A percentile compares a stretch with the other conserved stretches of the same genome.
Conservation (phyloP, 2,888 invertebrate genomes). For the Labia minor region DNA sequence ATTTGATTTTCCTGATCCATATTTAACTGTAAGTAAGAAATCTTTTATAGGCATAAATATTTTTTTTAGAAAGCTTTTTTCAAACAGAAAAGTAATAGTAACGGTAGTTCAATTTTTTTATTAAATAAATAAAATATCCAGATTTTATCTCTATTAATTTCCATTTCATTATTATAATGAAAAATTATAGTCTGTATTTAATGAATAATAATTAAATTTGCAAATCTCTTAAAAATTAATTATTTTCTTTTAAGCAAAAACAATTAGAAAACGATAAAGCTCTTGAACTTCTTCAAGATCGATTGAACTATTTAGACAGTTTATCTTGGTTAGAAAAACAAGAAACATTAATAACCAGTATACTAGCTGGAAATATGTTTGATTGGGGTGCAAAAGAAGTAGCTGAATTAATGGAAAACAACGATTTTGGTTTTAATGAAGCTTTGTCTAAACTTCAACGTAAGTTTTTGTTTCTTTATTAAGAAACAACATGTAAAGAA, state of each 20-base stretch:
- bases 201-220: too few species aligned
- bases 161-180: too few species aligned
- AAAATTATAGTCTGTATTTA: too few species aligned
- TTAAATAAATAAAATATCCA: too few species aligned
- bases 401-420: constrained; percentile 65
- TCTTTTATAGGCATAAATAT: too few species aligned
- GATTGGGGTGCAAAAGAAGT: constrained; percentile 96
- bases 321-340: constrained; percentile 41
- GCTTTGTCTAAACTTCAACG: constrained; percentile 72
- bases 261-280: constrained; percentile 76
- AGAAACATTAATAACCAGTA: constrained; percentile 43
- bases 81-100: too few species aligned
- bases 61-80: background rate
- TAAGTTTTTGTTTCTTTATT: constrained; percentile 30
- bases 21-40: constrained; percentile 45
- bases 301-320: constrained; percentile 59
- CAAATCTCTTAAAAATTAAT: too few species aligned
- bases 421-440: constrained; percentile 67
- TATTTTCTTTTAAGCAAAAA: constrained; percentile 75
- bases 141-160: too few species aligned
- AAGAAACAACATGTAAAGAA: too few species aligned
- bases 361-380: constrained; percentile 81
- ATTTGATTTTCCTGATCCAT: constrained; percentile 85
- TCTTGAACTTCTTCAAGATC: constrained; percentile 52
- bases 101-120: too few species aligned